phyloP scores from a whole-genome alignment of 2,797 vertebrate species.

The Borostomias antarcticus region DNA sequence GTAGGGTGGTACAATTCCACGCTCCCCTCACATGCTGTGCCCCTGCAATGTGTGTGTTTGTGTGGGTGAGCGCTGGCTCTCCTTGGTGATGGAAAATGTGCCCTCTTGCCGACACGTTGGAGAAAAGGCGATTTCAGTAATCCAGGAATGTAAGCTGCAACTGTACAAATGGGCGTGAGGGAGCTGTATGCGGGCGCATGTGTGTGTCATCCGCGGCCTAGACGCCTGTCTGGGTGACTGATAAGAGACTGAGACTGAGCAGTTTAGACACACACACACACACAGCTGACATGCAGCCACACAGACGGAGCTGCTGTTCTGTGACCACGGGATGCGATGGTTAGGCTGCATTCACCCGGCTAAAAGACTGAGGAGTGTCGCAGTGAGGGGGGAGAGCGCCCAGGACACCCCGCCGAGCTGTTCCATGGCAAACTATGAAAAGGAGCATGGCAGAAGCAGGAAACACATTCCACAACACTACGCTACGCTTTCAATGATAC shows the following conservation, averaged over 20 bases:
- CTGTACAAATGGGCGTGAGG: constrained; percentile 74
- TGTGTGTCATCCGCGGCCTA: constrained; percentile 21
- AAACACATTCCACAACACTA: too few relatives aligned
- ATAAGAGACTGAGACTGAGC: constrained; percentile 60
- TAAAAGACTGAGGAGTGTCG: too few relatives aligned
- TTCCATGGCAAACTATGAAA: too few relatives aligned
- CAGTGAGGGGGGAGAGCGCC: too few relatives aligned
- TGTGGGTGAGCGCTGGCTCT: constrained; percentile 41
- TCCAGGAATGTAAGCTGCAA: constrained; percentile 74
- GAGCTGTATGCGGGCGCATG: constrained; percentile 47
- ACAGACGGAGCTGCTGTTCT: constrained; percentile 21
- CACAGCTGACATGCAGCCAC: constrained; percentile 11
- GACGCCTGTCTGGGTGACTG: constrained; percentile 61
- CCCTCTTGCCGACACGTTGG: constrained; percentile 60
- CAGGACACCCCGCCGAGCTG: too few relatives aligned
- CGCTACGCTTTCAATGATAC: not conserved
- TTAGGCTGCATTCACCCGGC: too few relatives aligned
- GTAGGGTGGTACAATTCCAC: constrained; percentile 48
- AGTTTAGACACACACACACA: constrained; percentile 26
- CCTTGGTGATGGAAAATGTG: constrained; percentile 62
- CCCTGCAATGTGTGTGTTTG: constrained; percentile 46
- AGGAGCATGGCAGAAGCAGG: too few relatives aligned
- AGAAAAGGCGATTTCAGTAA: constrained; percentile 80
- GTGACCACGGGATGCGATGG: too few relatives aligned
- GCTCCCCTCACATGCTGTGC: constrained; percentile 40